phyloP scores from a whole-genome alignment of 2,888 invertebrate species.

The Netelia virgata region DNA sequence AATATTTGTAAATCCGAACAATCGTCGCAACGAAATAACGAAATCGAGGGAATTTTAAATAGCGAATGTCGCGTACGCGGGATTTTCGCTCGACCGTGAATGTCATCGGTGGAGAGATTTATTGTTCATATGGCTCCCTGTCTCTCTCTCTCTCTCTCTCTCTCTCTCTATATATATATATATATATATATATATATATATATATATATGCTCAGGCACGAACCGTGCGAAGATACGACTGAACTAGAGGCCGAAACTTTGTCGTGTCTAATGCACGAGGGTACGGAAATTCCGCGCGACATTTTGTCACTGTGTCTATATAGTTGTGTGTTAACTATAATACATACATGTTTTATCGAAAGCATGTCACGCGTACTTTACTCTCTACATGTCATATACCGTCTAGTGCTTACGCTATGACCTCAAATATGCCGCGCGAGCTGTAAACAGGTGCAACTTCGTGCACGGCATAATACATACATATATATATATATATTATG shows the following conservation, averaged over 20 bases:
- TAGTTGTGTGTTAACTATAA: not conserved
- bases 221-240: not conserved
- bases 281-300: conserved; percentile 24
- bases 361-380: conserved; percentile 33
- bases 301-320: conserved; percentile 12
- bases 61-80: not conserved
- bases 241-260: conserved; percentile 14
- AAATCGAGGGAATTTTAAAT: too few species aligned
- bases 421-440: conserved; percentile 36
- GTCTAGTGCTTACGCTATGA: not conserved
- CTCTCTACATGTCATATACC: conserved; percentile 3
- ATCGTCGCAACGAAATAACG: too few species aligned
- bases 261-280: not conserved
- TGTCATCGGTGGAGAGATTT: not conserved
- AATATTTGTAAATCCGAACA: too few species aligned
- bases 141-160: too few species aligned
- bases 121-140: not conserved
- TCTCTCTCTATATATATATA: not conserved
- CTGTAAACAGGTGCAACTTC: conserved; percentile 23
- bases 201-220: not conserved
- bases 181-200: not conserved
- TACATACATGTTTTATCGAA: conserved; percentile 11
- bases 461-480: not conserved
- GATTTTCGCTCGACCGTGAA: conserved; percentile 14
- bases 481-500: not conserved